phyloP scores from a whole-genome alignment of 2,113 vertebrate species.

The Rhizomys pruinosus region DNA sequence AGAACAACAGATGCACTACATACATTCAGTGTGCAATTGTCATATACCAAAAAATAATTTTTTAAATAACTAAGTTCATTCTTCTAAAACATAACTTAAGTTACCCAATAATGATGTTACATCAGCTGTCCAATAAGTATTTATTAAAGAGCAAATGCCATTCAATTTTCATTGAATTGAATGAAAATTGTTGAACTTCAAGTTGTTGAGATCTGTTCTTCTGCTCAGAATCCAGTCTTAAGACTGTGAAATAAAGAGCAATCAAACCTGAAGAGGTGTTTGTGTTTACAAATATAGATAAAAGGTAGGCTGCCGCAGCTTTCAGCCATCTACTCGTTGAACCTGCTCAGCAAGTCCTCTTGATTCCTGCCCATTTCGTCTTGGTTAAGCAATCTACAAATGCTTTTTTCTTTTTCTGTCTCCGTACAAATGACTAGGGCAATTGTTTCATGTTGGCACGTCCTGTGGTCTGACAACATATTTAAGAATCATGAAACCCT shows the following conservation, averaged over 20 bases:
- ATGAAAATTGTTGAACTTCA: too few species aligned
- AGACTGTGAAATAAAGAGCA: background rate
- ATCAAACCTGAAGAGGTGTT: background rate
- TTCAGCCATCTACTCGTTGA: conserved; percentile 5
- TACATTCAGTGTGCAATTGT: too few species aligned
- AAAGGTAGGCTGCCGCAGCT: background rate
- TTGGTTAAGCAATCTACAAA: conserved; percentile 31
- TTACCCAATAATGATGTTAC: background rate
- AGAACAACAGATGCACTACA: too few species aligned
- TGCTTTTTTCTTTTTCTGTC: conserved; percentile 22
- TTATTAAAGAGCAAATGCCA: background rate
- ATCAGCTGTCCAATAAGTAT: background rate
- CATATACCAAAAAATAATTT: too few species aligned
- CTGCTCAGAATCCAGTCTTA: conserved; percentile 14
- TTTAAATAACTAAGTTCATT: background rate
- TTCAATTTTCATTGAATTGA: background rate
- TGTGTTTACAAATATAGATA: background rate
- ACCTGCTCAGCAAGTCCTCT: conserved; percentile 59
- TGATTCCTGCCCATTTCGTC: conserved; percentile 28
- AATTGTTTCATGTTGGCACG: conserved; percentile 64
- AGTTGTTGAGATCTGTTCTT: background rate
- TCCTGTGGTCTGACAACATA: conserved; percentile 37
- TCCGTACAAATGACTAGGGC: conserved; percentile 38
- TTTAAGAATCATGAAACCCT: conserved; percentile 63
- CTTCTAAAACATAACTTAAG: background rate